Evolutionary conservation across 35 echinoderm and acorn worm genomes (phyloP), one percentile per base, ranked within the genome.

Genomic region (Patiria miniata): DNA sequence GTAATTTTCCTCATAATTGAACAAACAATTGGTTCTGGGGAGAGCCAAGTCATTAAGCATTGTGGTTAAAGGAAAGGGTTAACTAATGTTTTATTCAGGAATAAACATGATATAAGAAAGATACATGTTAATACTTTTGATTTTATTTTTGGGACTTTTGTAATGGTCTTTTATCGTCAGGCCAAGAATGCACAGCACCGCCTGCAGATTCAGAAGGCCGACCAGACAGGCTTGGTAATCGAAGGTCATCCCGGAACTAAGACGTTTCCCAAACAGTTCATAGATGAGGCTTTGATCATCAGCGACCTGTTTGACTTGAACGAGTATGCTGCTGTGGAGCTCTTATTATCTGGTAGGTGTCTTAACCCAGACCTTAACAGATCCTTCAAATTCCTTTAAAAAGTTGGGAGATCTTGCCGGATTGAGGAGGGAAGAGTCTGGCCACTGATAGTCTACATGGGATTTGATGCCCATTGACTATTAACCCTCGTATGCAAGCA

Each of bases 301-400:
- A 98, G 95, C 81, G 96, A 99, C 55, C 85, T 97, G 17, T 97
- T 97, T 88, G 85, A 97, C 42, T 65, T 99, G 9, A 99, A 99
- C 83, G 96, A 99, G 57, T 99, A 92, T 60, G 69, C 92, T 54
- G 89, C 96, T 36, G 86, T 98, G 22, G 95, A 98, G 39, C 82
- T 94, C 36, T 83, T 98, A 14, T 34, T 98, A n/a, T 89, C 95
- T 47, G 95, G 95, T 97, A 60, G 91, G 79, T 29, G 19, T n/a
- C 5, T 59, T 12, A 59, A 60, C 28, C 57, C 52, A 55, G 52
- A 9, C 52, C 21, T 9, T 55, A 14, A 19, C 52, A 55, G 21
- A 55, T 55, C 52, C 52, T 14, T 19, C 52, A 55, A 55, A 55
- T 55, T 55, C 21, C 10, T 55, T 55, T 19, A n/a, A n/a, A n/a